Conservation (phyloP, 2,797 vertebrate genomes). For the Cynopterus sphinx region DNA sequence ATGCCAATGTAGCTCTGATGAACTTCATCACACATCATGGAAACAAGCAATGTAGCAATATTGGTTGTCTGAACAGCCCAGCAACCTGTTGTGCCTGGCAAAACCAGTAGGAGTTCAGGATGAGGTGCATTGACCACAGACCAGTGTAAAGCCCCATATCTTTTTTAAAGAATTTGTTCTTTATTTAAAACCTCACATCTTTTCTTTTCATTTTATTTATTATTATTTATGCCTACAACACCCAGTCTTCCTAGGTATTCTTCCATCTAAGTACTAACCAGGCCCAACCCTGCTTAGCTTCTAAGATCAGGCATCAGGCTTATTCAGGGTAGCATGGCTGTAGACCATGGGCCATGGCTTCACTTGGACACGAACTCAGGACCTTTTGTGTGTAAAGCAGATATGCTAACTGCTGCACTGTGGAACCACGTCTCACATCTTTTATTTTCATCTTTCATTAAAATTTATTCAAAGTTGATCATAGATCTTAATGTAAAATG, state of each 20-base stretch:
- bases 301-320: too few species aligned
- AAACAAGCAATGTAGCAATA: neutral
- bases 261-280: too few species aligned
- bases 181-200: neutral
- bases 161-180: neutral
- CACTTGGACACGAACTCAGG: too few species aligned
- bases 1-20: neutral
- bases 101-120: neutral
- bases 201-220: neutral
- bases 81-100: neutral
- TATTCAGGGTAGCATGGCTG: too few species aligned
- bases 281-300: too few species aligned
- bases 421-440: neutral
- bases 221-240: too few species aligned
- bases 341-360: too few species aligned
- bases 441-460: neutral
- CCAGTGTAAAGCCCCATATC: neutral
- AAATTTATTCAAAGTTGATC: neutral
- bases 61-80: neutral
- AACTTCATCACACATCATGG: neutral
- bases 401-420: too few species aligned
- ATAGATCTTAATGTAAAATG: neutral
- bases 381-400: too few species aligned
- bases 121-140: neutral
- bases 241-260: too few species aligned